Base-by-base conservation (phyloP, 2,888 invertebrate species). In the Perithous albicinctus region DNA sequence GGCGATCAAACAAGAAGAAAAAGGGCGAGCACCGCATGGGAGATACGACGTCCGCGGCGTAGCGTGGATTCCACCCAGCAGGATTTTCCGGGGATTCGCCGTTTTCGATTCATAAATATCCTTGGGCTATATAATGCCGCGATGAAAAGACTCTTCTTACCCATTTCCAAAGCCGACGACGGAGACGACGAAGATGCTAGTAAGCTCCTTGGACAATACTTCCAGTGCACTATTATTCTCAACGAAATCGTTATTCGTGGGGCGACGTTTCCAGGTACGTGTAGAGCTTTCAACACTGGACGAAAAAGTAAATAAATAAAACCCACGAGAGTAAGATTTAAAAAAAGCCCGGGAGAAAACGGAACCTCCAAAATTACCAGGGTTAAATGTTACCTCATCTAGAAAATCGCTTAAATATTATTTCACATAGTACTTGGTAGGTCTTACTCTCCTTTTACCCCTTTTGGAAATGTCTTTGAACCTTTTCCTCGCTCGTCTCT, bases 91-190 rank as follows among this genome's bases (percentile, higher is more conserved):
- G 61, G 66, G 82, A 86, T 86, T 85, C 85, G 78, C 84, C 81
- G 83, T 81, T 84, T 85, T 84, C 87, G 87, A 87, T 88, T 88
- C 85, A 88, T 88, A 88, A 88, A 88, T 88, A 88, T 88, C 88
- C 87, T 59, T 73, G 79, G 74, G 87, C 86, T 86, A 81, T 86
- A 82, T 87, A 87, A 87, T 88, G 83, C 84, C 79, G 66, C 81
- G 85, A 80, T 86, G 86, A 87, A 86, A 86, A 85, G 85, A 84
- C 83, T 83, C 83, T 67, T 63, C 64, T 67, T 73, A 18, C 35
- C 35, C 63, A 8, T 35, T 15, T 32, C 26, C 59, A 66, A 76
- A 82, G 66, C 48, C 48, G 61, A 41, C 69, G 63, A 78, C 46
- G 67, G 43, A n/a, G 48, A 51, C 29, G 51, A 61, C 61, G 38